Conservation (phyloP, 2,113 vertebrate genomes). For the Rhinolophus ferrumequinum region DNA sequence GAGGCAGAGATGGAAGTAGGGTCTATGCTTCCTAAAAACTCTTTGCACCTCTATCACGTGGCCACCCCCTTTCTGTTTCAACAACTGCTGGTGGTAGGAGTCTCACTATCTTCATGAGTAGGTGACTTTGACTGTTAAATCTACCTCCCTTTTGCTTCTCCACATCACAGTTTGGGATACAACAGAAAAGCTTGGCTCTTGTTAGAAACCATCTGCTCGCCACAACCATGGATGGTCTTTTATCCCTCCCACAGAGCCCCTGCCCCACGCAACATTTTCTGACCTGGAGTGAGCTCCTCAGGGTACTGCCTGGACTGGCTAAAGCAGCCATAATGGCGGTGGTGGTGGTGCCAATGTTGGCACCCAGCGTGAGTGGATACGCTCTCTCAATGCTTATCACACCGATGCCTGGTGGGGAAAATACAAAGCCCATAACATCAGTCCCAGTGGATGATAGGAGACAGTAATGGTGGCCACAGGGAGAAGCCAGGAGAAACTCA, state of each 20-base stretch:
- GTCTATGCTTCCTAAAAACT: not conserved
- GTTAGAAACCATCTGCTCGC: not conserved
- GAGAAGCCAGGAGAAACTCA: constrained; percentile 82
- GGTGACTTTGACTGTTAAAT: not conserved
- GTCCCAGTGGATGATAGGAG: not conserved
- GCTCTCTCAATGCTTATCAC: constrained; percentile 96
- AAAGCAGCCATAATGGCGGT: constrained; percentile 96
- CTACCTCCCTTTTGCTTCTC: not conserved
- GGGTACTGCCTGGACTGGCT: constrained; percentile 92
- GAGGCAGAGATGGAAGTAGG: fast-evolving
- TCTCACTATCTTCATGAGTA: not conserved
- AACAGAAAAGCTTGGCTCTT: not conserved
- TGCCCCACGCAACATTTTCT: constrained; percentile 10
- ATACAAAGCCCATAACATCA: not conserved
- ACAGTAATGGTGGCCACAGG: fast-evolving
- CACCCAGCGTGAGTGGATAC: constrained; percentile 95
- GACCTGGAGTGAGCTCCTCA: constrained; percentile 94
- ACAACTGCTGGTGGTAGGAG: no score
- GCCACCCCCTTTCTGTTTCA: not conserved
- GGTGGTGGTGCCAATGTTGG: constrained; percentile 98
- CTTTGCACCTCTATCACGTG: not conserved
- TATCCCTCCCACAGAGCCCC: not conserved
- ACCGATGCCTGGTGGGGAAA: constrained; percentile 87
- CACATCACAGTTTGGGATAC: not conserved
- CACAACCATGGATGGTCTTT: not conserved